These are phyloP conservation scores for Poeciliopsis paucimaculata DNA, from an alignment of 2,797 vertebrate species.

Conservation along the genomic window DNA sequence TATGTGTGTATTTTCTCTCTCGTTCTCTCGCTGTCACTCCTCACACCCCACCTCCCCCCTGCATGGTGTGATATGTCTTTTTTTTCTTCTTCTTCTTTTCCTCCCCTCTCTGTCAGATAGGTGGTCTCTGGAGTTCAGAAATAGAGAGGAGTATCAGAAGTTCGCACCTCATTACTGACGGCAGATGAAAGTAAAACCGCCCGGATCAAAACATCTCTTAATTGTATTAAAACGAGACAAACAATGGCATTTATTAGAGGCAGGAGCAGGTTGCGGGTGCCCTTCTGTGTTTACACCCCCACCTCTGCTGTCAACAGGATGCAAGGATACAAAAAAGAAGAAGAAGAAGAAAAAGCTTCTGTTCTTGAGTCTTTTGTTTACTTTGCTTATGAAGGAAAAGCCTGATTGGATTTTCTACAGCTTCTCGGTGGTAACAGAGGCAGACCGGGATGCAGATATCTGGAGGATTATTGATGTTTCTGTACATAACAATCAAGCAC, in stretches of 20 bases:
- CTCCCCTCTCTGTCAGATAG: conserved; percentile 55
- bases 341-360: not conserved
- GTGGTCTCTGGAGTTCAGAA: conserved; percentile 66
- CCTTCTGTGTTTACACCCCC: conserved; percentile 61
- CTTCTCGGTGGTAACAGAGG: conserved; percentile 5
- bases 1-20: conserved; percentile 54
- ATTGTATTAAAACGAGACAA: conserved; percentile 75
- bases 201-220: conserved; percentile 73
- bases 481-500: not conserved
- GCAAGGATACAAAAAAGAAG: conserved; percentile 12
- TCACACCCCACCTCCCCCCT: conserved; percentile 10
- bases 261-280: conserved; percentile 48
- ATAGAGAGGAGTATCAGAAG: conserved; percentile 49
- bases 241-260: conserved; percentile 67
- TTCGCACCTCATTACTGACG: conserved; percentile 68
- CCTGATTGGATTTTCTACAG: conserved; percentile 17
- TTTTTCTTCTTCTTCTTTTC: conserved; percentile 15
- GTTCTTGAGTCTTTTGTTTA: conserved; percentile 36
- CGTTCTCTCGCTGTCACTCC: conserved; percentile 49
- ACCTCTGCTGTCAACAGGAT: conserved; percentile 66
- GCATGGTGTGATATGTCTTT: conserved; percentile 55
- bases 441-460: not conserved
- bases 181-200: conserved; percentile 68
- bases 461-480: conserved; percentile 1
- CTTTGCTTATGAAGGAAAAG: conserved; percentile 10